A percentile compares a stretch with the other conserved stretches of the same genome.
These are phyloP conservation scores for Cebidichthys violaceus DNA, from an alignment of 2,113 vertebrate genomes.

Conservation along the genomic window DNA sequence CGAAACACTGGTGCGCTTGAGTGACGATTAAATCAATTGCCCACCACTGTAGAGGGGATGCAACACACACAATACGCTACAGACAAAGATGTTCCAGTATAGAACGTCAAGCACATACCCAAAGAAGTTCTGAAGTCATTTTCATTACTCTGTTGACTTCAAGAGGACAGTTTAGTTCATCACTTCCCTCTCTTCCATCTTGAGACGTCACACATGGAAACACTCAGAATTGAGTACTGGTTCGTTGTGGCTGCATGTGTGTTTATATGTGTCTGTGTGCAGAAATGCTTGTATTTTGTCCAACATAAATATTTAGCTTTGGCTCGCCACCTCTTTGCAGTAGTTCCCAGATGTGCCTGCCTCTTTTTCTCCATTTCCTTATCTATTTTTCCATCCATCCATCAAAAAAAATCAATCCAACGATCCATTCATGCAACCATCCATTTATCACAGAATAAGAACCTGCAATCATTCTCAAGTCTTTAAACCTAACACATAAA, in stretches of 20 bases:
- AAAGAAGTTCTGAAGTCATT: conserved; percentile 1
- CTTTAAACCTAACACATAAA: background rate
- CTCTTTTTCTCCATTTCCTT: conserved; percentile 16
- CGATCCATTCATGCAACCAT: background rate
- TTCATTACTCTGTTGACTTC: conserved; percentile 19
- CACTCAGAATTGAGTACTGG: conserved; percentile 50
- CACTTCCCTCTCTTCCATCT: background rate
- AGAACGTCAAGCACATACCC: conserved; percentile 8
- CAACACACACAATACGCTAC: background rate
- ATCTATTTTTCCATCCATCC: background rate
- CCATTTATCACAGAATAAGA: background rate
- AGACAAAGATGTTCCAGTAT: conserved; percentile 12
- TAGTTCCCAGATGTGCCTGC: conserved; percentile 40
- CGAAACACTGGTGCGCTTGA: background rate
- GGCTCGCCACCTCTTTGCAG: conserved; percentile 20
- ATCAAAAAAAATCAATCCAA: background rate
- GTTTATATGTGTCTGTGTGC: conserved; percentile 41
- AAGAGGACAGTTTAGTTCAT: conserved; percentile 19
- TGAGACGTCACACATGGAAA: conserved; percentile 71
- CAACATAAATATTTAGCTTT: conserved; percentile 65
- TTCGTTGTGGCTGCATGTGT: conserved; percentile 45
- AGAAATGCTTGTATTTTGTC: conserved; percentile 27
- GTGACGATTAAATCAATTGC: too few species aligned
- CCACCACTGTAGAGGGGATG: background rate
- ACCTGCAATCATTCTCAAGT: background rate